phyloP scores from a whole-genome alignment of 64 coral and sea anemone species.

The Anthopleura sola region DNA sequence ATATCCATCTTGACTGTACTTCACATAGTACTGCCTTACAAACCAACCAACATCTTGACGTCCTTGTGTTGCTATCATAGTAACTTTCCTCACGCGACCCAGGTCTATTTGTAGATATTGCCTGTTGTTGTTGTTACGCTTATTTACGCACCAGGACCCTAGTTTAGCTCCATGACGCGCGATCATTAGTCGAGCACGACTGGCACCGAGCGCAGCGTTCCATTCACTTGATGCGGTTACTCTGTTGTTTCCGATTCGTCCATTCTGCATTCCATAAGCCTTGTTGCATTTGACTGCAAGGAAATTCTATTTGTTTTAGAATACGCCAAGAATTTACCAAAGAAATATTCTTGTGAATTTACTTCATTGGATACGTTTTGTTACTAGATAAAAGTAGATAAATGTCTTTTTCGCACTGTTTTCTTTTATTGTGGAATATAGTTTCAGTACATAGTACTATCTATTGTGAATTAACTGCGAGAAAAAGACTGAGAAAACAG shows the following conservation, averaged over 20 bases:
- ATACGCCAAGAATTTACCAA: too few species aligned
- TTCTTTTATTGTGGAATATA: too few species aligned
- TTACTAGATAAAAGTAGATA: too few species aligned
- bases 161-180: conserved; percentile 29
- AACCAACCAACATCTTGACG: conserved; percentile 45
- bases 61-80: conserved; percentile 60
- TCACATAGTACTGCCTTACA: conserved; percentile 53
- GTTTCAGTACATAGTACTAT: too few species aligned
- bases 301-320: background rate
- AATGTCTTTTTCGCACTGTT: too few species aligned
- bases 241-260: conserved; percentile 37
- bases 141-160: conserved; percentile 50
- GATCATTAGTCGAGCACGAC: conserved; percentile 56
- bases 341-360: too few species aligned
- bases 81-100: conserved; percentile 49
- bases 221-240: conserved; percentile 68
- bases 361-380: too few species aligned
- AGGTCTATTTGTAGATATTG: conserved; percentile 77
- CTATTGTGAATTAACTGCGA: too few species aligned
- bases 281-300: conserved; percentile 61
- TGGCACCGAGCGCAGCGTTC: conserved; percentile 37
- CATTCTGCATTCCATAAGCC: conserved; percentile 62
- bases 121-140: conserved; percentile 56
- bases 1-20: conserved; percentile 47
- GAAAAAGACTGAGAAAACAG: too few species aligned